Base-by-base conservation (phyloP, 2,888 invertebrate genomes). In the Brenthis hecate region DNA sequence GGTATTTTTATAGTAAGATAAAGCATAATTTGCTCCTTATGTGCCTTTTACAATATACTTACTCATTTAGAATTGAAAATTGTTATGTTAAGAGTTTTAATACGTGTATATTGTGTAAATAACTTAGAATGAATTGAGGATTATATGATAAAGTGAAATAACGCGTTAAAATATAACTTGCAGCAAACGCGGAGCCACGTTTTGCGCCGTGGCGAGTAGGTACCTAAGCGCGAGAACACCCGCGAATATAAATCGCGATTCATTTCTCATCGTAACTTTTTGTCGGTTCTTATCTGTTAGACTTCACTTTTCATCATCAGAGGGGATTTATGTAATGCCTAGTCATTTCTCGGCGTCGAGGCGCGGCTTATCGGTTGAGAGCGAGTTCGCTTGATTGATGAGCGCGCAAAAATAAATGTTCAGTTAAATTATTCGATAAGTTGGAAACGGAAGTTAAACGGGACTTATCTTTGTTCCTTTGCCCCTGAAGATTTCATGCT, bases 361-460 rank as follows among this genome's bases (percentile, higher is more conserved):
- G 84, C 89, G 88, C 83, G 90, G 91, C 90, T 92, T 92, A 90
- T 92, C 92, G 91, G 87, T 82, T 86, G 85, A 85, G 87, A 89
- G 88, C 86, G 87, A 85, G 89, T 87, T 87, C 88, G 85, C 91
- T 93, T 93, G 93, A 93, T 93, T 93, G 93, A 93, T 93, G 93
- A 92, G 91, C 92, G 92, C 91, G 93, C 92, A 93, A 92, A 93
- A 93, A 93, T 93, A 93, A 93, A 93, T 93, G 93, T 92, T 93
- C 91, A 93, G 91, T 93, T 93, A 93, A 93, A 93, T 93, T 93
- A 93, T 93, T 93, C 93, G 93, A 93, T 93, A 93, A 93, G 93
- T 93, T 93, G 90, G 87, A 91, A 93, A 92, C 92, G 93, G 92
- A 93, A 93, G 93, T 93, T 93, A 93, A 93, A 92, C 91, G 92